Conservation (phyloP, 2,888 invertebrate genomes). For the Noctua fimbriata region DNA sequence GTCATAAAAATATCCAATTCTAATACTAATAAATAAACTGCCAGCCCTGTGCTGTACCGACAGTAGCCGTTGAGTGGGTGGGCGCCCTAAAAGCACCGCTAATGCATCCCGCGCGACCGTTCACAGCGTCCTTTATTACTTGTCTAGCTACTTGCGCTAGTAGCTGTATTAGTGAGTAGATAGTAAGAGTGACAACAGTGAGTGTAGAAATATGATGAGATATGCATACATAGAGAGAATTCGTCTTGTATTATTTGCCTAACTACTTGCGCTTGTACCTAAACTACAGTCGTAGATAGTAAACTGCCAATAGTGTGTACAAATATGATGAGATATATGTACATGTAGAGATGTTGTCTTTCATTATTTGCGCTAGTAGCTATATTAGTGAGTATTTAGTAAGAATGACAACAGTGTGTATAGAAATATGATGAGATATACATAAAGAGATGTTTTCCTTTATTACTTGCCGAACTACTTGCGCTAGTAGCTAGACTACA, state of each 20-base stretch:
- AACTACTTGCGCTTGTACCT: slow-evolving; percentile 53
- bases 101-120: slow-evolving; percentile 80
- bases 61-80: slow-evolving; percentile 81
- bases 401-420: background rate
- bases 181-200: background rate
- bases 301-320: background rate
- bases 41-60: slow-evolving; percentile 75
- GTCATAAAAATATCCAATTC: background rate
- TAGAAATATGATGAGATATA: background rate
- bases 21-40: slow-evolving; percentile 26
- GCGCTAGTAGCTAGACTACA: slow-evolving; percentile 44
- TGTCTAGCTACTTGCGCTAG: slow-evolving; percentile 42
- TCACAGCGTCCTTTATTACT: slow-evolving; percentile 63
- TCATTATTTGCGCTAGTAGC: slow-evolving; percentile 36
- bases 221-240: background rate
- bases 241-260: slow-evolving; percentile 46
- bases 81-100: slow-evolving; percentile 84
- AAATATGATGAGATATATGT: background rate
- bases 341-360: background rate
- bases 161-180: background rate
- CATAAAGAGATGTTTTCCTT: slow-evolving; percentile 1
- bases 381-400: background rate
- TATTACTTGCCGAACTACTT: slow-evolving; percentile 19
- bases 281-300: background rate
- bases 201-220: background rate